Evolutionary conservation across 2,113 vertebrate genomes (phyloP).

Genomic region (Pao palembangensis): DNA sequence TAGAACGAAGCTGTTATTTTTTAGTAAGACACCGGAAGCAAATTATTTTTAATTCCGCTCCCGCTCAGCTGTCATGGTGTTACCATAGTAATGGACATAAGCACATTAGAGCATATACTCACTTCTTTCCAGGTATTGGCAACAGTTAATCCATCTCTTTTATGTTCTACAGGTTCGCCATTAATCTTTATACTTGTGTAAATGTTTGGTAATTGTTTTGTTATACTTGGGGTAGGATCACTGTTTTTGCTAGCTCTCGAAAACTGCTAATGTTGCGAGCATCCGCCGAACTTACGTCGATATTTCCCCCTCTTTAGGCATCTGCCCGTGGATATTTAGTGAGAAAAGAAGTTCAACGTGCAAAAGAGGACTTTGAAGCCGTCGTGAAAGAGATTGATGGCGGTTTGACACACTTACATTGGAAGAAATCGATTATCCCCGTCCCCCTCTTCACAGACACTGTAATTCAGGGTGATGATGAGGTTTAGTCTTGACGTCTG

Average conservation of each 20-base stretch:
- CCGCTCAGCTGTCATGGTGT: slow-evolving; percentile 45
- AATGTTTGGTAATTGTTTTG: neutral
- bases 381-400: slow-evolving; percentile 84
- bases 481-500: no score
- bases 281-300: slow-evolving; percentile 2
- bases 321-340: slow-evolving; percentile 75
- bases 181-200: neutral
- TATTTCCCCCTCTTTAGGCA: slow-evolving; percentile 66
- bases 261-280: neutral
- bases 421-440: slow-evolving; percentile 68
- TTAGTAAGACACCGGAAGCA: slow-evolving; percentile 44
- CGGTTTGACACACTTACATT: slow-evolving; percentile 66
- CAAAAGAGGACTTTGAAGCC: slow-evolving; percentile 78
- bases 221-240: neutral
- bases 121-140: slow-evolving; percentile 63
- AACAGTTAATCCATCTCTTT: neutral
- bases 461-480: slow-evolving; percentile 39
- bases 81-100: slow-evolving; percentile 62
- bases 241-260: neutral
- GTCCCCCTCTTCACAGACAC: slow-evolving; percentile 74
- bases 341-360: slow-evolving; percentile 69
- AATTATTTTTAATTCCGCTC: slow-evolving; percentile 29
- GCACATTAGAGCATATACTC: slow-evolving; percentile 30
- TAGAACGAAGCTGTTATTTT: slow-evolving; percentile 25
- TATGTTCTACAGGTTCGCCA: neutral